phyloP scores from a whole-genome alignment of 1,140 invertebrate species.

The Laupala kohalensis region DNA sequence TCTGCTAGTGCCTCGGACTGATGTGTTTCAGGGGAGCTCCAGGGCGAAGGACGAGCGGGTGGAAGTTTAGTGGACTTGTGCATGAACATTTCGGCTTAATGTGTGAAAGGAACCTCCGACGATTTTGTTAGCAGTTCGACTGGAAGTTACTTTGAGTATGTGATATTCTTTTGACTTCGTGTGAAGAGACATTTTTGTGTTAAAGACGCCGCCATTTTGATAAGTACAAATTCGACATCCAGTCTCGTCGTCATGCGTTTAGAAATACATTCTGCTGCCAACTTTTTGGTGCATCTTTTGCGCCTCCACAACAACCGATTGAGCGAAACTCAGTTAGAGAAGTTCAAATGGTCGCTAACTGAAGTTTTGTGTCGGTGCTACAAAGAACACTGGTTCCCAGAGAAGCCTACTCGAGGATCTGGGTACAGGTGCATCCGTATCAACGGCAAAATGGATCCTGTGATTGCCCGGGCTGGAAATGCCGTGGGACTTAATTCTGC shows the following conservation, averaged over 20 bases:
- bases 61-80: no score
- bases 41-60: no score
- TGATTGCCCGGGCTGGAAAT: slow-evolving; percentile 41
- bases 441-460: slow-evolving; percentile 52
- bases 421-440: slow-evolving; percentile 52
- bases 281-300: slow-evolving; percentile 46
- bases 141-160: no score
- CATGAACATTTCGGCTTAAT: no score
- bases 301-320: slow-evolving; percentile 34
- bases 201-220: no score
- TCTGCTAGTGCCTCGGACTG: no score
- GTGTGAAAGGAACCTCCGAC: no score
- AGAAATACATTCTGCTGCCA: slow-evolving; percentile 47
- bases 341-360: slow-evolving; percentile 38
- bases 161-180: no score
- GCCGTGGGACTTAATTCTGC: slow-evolving; percentile 36
- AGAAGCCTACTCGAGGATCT: slow-evolving; percentile 46
- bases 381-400: slow-evolving; percentile 52
- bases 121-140: no score
- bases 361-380: slow-evolving; percentile 40
- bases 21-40: no score
- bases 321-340: slow-evolving; percentile 35
- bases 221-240: no score
- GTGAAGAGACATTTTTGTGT: no score
- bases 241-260: slow-evolving; percentile 34